Base-by-base conservation (phyloP, 2,113 vertebrate species). In the Cyanoliseus patagonus region DNA sequence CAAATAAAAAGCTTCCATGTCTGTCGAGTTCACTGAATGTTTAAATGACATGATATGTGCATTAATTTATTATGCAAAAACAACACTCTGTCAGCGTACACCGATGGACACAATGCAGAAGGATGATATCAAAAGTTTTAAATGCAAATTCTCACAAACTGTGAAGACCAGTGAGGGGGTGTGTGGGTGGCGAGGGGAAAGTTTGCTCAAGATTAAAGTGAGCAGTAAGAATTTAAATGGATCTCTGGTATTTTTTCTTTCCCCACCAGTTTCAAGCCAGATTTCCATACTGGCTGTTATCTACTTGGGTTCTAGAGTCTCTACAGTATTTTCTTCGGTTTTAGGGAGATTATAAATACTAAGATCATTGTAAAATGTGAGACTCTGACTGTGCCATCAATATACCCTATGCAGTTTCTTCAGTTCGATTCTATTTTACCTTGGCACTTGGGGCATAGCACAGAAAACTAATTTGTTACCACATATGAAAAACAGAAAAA, bases 111-210 rank as follows among this genome's bases (percentile, higher is more conserved):
- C 12, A 42, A 25, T 10, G 4, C 6, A 55, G 47, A 86, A 8
- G 3, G 22, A 44, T 52, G 17, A 49, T 5, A 51, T 30, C 1
- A 1, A 67, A 93, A 80, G 6, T 0, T 73, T 76, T 76, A 80
- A 68, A 64, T 7, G 13, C 13, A 86, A 55, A 69, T 59, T 73
- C 6, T 88, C 30, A 28, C 14, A 33, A 27, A 73, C 10, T 64
- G 23, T 10, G 8, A 94, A 80, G 33, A 86, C n/a, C 25, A 35
- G 12, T 3, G 13, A 3, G 4, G 17, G 3, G 19, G 44, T 20
- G 19, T 46, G 44, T 19, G 44, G 44, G 44, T 46, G 44, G 18
- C 1, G 5, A 9, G 52, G 1, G 0, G 1, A 52, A 8, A 3
- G 7, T 16, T 80, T 44, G 4, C 52, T 83, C 74, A 35, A 80